phyloP scores from a whole-genome alignment of 2,888 invertebrate species.

The Cacoxenus indagator region DNA sequence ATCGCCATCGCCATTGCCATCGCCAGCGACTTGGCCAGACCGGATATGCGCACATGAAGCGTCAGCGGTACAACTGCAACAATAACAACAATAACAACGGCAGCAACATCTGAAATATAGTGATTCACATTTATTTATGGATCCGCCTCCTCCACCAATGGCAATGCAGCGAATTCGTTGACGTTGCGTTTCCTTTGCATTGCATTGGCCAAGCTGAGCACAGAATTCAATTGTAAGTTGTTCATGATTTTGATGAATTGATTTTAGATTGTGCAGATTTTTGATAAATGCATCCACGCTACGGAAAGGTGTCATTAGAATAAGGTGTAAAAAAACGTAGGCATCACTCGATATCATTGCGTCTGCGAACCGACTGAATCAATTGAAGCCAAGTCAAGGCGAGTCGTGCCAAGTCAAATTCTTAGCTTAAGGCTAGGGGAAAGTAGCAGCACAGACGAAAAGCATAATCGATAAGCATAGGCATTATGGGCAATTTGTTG shows the following conservation, averaged over 20 bases:
- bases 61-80: neutral
- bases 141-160: slow-evolving; percentile 49
- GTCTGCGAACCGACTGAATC: no score
- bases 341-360: no score
- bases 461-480: slow-evolving; percentile 57
- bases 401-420: neutral
- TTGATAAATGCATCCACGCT: slow-evolving; percentile 45
- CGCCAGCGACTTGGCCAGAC: slow-evolving; percentile 31
- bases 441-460: neutral
- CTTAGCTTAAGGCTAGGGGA: neutral
- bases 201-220: slow-evolving; percentile 7
- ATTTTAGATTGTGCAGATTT: slow-evolving; percentile 54
- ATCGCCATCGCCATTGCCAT: slow-evolving; percentile 1
- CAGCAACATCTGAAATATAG: slow-evolving; percentile 33
- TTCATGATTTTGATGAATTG: slow-evolving; percentile 64
- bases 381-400: neutral
- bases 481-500: slow-evolving; percentile 64
- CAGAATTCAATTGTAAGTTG: slow-evolving; percentile 55
- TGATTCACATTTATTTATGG: slow-evolving; percentile 66
- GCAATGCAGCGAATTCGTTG: neutral
- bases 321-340: neutral
- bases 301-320: slow-evolving; percentile 56
- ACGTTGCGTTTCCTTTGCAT: no score
- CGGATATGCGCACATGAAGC: slow-evolving; percentile 58
- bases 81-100: neutral